phyloP scores from a whole-genome alignment of 37 sponge, comb jelly and placozoan genomes.

The Aphrocallistes beatrix region DNA sequence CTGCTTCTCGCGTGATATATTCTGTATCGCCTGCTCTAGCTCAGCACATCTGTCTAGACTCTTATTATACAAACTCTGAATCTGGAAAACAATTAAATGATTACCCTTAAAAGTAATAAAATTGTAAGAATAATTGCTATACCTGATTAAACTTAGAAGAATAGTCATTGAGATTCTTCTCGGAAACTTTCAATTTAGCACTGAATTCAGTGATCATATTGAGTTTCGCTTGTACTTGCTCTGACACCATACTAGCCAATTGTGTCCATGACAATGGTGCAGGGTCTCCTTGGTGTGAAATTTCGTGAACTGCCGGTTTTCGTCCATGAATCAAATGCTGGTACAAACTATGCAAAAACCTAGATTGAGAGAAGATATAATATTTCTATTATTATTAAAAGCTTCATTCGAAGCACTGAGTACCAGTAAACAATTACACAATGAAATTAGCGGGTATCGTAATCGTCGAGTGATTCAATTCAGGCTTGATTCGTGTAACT shows the following conservation, averaged over 20 bases:
- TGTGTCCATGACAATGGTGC: neutral
- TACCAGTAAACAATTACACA: no score
- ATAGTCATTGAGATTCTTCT: neutral
- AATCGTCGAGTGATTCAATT: no score
- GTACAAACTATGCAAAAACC: neutral
- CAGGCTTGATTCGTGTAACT: no score
- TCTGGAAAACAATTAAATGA: neutral
- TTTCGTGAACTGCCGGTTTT: neutral
- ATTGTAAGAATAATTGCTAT: neutral
- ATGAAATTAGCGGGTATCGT: no score
- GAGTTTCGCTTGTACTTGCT: neutral
- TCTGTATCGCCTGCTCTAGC: neutral
- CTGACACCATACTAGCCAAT: neutral
- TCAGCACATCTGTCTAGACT: neutral
- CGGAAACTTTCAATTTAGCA: neutral
- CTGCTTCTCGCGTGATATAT: neutral
- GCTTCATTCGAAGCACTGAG: no score
- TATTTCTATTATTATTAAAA: no score
- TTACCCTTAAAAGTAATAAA: no score
- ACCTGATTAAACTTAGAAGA: neutral
- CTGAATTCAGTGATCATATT: neutral
- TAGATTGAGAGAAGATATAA: neutral
- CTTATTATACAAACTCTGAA: neutral
- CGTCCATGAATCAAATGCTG: neutral
- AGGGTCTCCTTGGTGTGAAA: neutral